These are phyloP conservation scores for Mizuhopecten yessoensis DNA, from an alignment of 1,140 invertebrate genomes.

Conservation along the genomic window DNA sequence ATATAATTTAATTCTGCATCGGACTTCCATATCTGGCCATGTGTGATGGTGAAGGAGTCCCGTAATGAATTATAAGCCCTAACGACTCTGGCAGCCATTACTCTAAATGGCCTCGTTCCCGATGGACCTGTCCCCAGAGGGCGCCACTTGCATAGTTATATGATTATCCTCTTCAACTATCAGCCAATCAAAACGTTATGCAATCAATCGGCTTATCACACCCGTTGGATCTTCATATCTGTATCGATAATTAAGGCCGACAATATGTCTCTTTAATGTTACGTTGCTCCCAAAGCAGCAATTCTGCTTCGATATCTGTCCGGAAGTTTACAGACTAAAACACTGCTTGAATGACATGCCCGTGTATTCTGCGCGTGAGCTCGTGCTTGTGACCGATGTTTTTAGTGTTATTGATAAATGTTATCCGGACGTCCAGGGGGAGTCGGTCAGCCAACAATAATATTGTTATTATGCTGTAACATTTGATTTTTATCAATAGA, in stretches of 20 bases:
- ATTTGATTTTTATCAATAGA: background rate
- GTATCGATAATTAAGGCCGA: conserved; percentile 1
- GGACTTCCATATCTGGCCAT: conserved; percentile 24
- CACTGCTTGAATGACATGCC: conserved; percentile 16
- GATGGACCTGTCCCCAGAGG: background rate
- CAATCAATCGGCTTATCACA: conserved; percentile 3
- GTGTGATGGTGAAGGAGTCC: conserved; percentile 5
- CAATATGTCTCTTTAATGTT: conserved; percentile 23
- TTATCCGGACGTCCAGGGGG: background rate
- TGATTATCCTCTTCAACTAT: background rate
- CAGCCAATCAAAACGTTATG: conserved; percentile 27
- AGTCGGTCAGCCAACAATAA: conserved; percentile 9
- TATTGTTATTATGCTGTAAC: background rate
- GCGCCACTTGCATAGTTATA: conserved; percentile 32
- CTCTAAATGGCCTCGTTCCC: conserved; percentile 23
- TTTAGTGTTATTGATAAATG: conserved; percentile 34
- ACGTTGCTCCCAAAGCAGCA: background rate
- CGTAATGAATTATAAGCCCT: conserved; percentile 27
- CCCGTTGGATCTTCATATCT: conserved; percentile 16
- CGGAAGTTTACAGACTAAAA: background rate
- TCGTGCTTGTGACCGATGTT: conserved; percentile 18
- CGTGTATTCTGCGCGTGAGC: background rate
- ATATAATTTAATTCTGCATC: conserved; percentile 1
- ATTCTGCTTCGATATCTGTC: background rate
- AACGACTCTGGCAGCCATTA: conserved; percentile 30